Base-by-base conservation (phyloP, 35 echinoderm and acorn worm genomes). In the Patiria miniata region DNA sequence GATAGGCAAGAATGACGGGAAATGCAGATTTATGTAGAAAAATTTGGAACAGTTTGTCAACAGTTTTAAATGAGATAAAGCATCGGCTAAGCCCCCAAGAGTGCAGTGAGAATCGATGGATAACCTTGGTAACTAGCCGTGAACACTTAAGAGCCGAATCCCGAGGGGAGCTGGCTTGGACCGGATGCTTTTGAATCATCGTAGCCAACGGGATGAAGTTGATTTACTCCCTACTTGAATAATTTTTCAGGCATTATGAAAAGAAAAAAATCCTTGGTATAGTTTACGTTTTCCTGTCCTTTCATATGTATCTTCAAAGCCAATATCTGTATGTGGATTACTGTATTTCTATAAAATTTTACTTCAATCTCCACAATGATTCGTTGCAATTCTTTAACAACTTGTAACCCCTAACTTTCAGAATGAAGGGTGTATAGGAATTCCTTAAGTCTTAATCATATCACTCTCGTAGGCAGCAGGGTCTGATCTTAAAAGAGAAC, bases 181-280 rank as follows among this genome's bases (percentile, higher is more conserved):
- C 65, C 26, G 65, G 65, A 36, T 73, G 65, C 29, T 73, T 34
- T 73, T 73, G 65, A 73, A 73, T 73, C 65, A 73, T 73, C 65
- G 29, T 34, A 34, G 10, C 65, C 65, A 73, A 73, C 65, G 65
- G 65, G 65, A 73, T 73, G 65, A 34, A 34, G 65, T 34, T 73
- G 26, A 73, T 73, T 73, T 73, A 73, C 12, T 30, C 29, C 65
- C 21, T 34, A 22, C 19, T 73, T 73, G 19, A 73, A 73, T 73
- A 73, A 73, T 34, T 32, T 26, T 34, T 32, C 65, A 12, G 26
- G 34, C 3, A 73, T 61, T 7, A 7, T 2, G 14, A 32, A 14
- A 26, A 10, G 65, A 28, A n/a, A n/a, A 60, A n/a, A 16, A 7
- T 34, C 23, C 34, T 73, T 30, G 21, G 29, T 26, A 28, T 1